Percentiles rank a stretch among this genome's conserved stretches.
Evolutionary conservation across 2,888 invertebrate species (phyloP).

Genomic region (Troides aeacus): DNA sequence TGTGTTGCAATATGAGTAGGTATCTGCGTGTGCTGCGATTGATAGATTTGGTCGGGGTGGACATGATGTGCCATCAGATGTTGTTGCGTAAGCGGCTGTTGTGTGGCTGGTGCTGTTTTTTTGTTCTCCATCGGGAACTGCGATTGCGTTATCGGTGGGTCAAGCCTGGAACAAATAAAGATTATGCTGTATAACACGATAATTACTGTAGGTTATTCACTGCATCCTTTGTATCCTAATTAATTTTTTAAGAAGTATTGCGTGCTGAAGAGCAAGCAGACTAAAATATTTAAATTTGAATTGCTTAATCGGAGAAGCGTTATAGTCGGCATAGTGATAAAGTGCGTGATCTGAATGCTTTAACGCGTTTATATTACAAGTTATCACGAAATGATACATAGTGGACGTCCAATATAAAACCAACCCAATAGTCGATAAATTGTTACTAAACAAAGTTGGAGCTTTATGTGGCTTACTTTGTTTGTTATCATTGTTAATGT

Average conservation of each 20-base stretch:
- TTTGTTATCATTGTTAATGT: too few relatives aligned
- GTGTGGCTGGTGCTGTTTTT: constrained; percentile 74
- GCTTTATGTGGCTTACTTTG: too few relatives aligned
- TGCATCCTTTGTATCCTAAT: constrained; percentile 14
- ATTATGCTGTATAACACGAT: constrained; percentile 23
- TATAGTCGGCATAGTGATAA: constrained; percentile 55
- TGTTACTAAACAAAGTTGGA: background rate
- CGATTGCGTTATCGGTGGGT: constrained; percentile 83
- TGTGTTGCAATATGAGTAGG: constrained; percentile 65
- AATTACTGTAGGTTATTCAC: constrained; percentile 18
- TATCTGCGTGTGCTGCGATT: constrained; percentile 70
- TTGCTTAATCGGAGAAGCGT: constrained; percentile 54
- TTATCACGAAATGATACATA: constrained; percentile 42
- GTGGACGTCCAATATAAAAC: constrained; percentile 4
- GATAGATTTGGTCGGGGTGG: constrained; percentile 73
- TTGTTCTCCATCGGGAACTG: constrained; percentile 84
- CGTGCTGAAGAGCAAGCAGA: constrained; percentile 40
- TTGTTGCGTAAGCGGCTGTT: constrained; percentile 77
- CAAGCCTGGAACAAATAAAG: constrained; percentile 81
- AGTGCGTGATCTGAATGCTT: constrained; percentile 42
- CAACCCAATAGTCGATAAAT: background rate
- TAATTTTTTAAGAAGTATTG: constrained; percentile 22
- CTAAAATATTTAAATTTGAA: constrained; percentile 53
- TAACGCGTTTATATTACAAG: constrained; percentile 40
- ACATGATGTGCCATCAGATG: constrained; percentile 74